Base-by-base conservation (phyloP, 2,797 vertebrate species). In the Enteromius fasciolatus region DNA sequence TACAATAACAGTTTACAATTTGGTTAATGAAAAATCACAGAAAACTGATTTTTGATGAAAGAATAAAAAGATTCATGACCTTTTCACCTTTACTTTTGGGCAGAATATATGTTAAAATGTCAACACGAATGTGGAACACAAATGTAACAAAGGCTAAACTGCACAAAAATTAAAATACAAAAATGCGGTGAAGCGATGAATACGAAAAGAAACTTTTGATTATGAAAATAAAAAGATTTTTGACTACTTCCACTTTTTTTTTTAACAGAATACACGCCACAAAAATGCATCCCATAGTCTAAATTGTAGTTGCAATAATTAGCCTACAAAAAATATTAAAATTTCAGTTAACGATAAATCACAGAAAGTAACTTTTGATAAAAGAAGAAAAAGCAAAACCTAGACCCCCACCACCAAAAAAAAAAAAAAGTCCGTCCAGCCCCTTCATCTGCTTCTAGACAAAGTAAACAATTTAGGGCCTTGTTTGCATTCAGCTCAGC, bases 401-500 rank as follows among this genome's bases (percentile, higher is more conserved):
- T 2, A 41, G 15, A 57, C 10, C 52, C 20, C 66, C 11, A 1
- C 79, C 52, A 20, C 20, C 3, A n/a, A 11, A 12, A 57, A 3
- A 75, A 66, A 57, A 48, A 85, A 70, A 79, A 83, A 83, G 91
- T 94, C 92, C 90, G 92, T 89, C 92, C 89, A 89, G 92, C 91
- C 93, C 91, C 74, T 82, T 86, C 85, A 76, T 85, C 84, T 76
- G 85, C 77, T 93, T 87, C 90, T 89, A 94, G 94, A 95, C 94
- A 95, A 96, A 96, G 95, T 96, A 96, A 96, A 96, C 95, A 95
- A 94, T 94, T 95, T 93, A 93, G 92, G 93, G 78, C 93, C 94
- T 95, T 96, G 95, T 96, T 96, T 96, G 95, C 95, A 96, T 96
- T 96, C 96, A 94, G 93, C 92, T 95, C 94, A 94, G 94, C 89